Conservation (phyloP, 2,113 vertebrate species). For the Syngnathus typhle region DNA sequence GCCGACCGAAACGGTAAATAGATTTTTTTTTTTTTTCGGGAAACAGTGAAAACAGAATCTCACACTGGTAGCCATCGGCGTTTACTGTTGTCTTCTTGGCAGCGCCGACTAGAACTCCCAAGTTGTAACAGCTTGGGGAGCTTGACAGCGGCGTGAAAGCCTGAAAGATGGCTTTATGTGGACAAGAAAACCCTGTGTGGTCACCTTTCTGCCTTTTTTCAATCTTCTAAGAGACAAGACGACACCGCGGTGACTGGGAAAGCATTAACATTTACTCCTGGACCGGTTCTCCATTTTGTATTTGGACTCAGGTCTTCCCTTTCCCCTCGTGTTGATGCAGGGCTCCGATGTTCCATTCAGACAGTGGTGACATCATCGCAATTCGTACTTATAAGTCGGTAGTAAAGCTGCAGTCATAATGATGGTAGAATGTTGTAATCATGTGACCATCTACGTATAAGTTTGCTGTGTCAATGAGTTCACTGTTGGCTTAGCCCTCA, state of each 20-base stretch:
- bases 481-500: too few relatives aligned
- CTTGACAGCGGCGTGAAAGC: conserved; percentile 33
- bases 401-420: neutral
- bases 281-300: neutral
- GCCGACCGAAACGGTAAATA: conserved; percentile 39
- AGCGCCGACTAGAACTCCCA: conserved; percentile 33
- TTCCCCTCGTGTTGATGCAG: too few relatives aligned
- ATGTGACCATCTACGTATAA: too few relatives aligned
- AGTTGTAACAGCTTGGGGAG: conserved; percentile 46
- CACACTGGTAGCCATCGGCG: conserved; percentile 38
- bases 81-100: conserved; percentile 54
- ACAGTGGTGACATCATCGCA: neutral
- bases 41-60: conserved; percentile 15
- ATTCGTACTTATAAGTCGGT: neutral
- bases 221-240: conserved; percentile 11
- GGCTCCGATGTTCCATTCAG: too few relatives aligned
- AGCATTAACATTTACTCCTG: conserved; percentile 50
- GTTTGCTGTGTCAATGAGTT: too few relatives aligned
- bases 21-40: conserved; percentile 16
- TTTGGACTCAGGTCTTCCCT: conserved; percentile 10
- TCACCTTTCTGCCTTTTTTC: conserved; percentile 20
- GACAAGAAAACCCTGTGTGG: conserved; percentile 13
- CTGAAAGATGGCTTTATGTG: conserved; percentile 46
- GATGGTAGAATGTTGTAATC: neutral
- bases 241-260: conserved; percentile 44